These are phyloP conservation scores for Parazoanthus darwini DNA, from an alignment of 92 coral and sea anemone genomes.

Conservation along the genomic window DNA sequence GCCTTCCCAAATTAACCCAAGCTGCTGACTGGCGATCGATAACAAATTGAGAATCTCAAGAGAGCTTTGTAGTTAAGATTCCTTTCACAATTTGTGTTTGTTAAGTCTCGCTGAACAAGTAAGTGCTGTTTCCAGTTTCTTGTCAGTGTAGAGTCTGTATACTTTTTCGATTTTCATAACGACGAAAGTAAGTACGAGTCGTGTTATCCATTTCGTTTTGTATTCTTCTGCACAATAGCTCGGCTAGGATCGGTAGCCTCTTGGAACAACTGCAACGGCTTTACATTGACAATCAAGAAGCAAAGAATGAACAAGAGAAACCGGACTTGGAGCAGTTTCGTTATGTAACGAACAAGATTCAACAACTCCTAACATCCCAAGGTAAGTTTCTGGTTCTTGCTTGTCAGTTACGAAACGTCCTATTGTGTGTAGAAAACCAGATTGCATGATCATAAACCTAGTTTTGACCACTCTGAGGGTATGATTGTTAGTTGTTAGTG, in stretches of 20 bases:
- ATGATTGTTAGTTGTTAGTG: too few species aligned
- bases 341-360: conserved; percentile 90
- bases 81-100: background rate
- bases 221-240: conserved; percentile 36
- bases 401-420: background rate
- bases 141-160: too few species aligned
- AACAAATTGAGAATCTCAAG: background rate
- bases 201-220: background rate
- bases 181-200: too few species aligned
- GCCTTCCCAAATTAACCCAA: background rate
- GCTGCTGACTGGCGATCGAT: too few species aligned
- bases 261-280: conserved; percentile 93
- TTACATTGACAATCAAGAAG: conserved; percentile 70
- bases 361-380: conserved; percentile 90
- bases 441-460: too few species aligned
- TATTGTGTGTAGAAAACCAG: background rate
- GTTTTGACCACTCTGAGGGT: too few species aligned
- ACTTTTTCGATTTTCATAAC: too few species aligned
- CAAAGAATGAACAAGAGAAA: conserved; percentile 74
- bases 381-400: conserved; percentile 47
- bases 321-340: conserved; percentile 91
- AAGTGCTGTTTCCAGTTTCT: background rate
- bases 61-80: too few species aligned
- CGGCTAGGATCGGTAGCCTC: conserved; percentile 84
- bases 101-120: background rate